Conservation (phyloP, 1,140 invertebrate species). For the Lasaia peninsularis region DNA sequence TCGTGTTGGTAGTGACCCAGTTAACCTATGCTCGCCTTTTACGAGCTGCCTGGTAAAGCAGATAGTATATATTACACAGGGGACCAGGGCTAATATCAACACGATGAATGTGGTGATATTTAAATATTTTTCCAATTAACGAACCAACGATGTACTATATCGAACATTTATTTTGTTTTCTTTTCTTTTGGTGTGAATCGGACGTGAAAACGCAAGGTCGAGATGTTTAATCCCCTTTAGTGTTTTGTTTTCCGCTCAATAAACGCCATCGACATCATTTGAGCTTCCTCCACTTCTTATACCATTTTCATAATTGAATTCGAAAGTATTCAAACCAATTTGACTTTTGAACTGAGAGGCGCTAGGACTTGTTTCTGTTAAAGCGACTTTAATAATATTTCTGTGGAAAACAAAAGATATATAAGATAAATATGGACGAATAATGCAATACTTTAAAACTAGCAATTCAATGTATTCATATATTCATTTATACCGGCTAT, state of each 20-base stretch:
- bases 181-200: background rate
- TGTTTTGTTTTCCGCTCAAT: slow-evolving; percentile 34
- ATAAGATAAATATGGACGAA: no score
- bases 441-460: no score
- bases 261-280: slow-evolving; percentile 26
- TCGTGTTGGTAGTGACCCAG: no score
- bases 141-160: background rate
- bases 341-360: background rate
- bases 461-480: no score
- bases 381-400: background rate
- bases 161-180: background rate
- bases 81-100: no score
- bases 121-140: no score
- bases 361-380: background rate
- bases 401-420: no score
- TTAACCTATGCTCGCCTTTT: no score
- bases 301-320: slow-evolving; percentile 33
- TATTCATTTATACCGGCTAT: no score
- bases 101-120: no score
- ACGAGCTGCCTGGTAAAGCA: no score
- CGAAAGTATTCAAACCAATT: slow-evolving; percentile 3
- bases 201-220: slow-evolving; percentile 25
- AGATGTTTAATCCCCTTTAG: slow-evolving; percentile 25
- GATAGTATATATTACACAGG: no score
- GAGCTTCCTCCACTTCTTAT: slow-evolving; percentile 31